phyloP scores from a whole-genome alignment of 2,888 invertebrate genomes.

The Crepidodera aurea region DNA sequence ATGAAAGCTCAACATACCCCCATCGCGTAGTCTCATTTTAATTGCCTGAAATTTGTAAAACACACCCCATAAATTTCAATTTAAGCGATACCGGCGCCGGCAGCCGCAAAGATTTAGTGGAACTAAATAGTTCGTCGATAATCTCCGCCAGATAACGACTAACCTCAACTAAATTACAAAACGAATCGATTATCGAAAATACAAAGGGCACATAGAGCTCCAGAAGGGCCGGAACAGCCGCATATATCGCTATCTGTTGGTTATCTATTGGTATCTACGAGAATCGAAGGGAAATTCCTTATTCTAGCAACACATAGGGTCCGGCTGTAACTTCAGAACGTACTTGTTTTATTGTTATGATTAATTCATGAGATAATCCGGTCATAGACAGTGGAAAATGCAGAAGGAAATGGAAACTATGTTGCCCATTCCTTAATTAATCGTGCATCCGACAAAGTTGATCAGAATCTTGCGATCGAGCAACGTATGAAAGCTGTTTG shows the following conservation, averaged over 20 bases:
- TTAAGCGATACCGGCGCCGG: conserved; percentile 29
- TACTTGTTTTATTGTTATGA: not conserved
- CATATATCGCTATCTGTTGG: conserved; percentile 1
- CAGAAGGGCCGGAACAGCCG: not conserved
- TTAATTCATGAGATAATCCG: not conserved
- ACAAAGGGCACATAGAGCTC: conserved; percentile 1
- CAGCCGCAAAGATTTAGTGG: conserved; percentile 42
- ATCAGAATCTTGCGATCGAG: too few relatives aligned
- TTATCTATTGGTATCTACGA: not conserved
- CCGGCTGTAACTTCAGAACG: not conserved
- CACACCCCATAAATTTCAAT: conserved; percentile 38
- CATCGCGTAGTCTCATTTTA: not conserved
- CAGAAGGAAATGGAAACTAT: too few relatives aligned
- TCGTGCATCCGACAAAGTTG: too few relatives aligned
- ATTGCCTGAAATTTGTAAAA: conserved; percentile 36
- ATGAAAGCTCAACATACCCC: not conserved
- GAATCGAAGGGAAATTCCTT: not conserved
- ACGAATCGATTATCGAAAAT: conserved; percentile 25
- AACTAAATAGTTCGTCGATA: conserved; percentile 46
- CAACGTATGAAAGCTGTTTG: too few relatives aligned
- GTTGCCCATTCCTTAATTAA: too few relatives aligned
- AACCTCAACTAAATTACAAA: conserved; percentile 26
- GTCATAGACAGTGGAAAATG: not conserved
- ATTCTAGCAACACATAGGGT: not conserved
- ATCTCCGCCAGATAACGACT: conserved; percentile 31